phyloP scores from a whole-genome alignment of 2,888 invertebrate species.

The Mactromeris polynyma region DNA sequence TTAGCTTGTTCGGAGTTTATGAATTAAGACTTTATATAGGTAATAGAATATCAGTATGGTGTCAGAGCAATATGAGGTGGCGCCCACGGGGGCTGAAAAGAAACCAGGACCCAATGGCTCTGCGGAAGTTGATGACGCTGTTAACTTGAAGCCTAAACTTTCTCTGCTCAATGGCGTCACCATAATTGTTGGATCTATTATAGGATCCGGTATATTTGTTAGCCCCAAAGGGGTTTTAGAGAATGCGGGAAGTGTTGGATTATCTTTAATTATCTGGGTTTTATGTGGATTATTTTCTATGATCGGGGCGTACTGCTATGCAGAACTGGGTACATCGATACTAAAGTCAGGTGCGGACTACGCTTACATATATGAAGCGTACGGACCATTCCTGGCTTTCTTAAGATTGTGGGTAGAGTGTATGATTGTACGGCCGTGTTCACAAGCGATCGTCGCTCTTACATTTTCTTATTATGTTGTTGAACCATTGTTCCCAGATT shows the following conservation, averaged over 20 bases:
- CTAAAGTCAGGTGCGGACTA: slow-evolving; percentile 94
- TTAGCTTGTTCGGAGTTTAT: not conserved
- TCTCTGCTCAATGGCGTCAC: not conserved
- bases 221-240: slow-evolving; percentile 97
- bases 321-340: slow-evolving; percentile 93
- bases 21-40: not conserved
- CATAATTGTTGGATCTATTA: slow-evolving; percentile 8
- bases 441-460: slow-evolving; percentile 88
- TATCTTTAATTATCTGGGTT: slow-evolving; percentile 98
- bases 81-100: not conserved
- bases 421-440: slow-evolving; percentile 84
- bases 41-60: not conserved
- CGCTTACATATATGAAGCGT: slow-evolving; percentile 89
- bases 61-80: slow-evolving; percentile 41
- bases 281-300: slow-evolving; percentile 96
- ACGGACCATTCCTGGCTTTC: slow-evolving; percentile 88
- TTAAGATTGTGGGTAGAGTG: slow-evolving; percentile 89
- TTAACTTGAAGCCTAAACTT: not conserved
- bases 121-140: no score
- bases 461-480: slow-evolving; percentile 83
- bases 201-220: slow-evolving; percentile 98
- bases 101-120: slow-evolving; percentile 9
- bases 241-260: slow-evolving; percentile 95
- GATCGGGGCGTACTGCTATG: slow-evolving; percentile 93
- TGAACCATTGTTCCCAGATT: slow-evolving; percentile 78